Percentiles rank a stretch among this genome's conserved stretches.
Evolutionary conservation across 92 coral and sea anemone genomes (phyloP).

Genomic region (Metridium senile): DNA sequence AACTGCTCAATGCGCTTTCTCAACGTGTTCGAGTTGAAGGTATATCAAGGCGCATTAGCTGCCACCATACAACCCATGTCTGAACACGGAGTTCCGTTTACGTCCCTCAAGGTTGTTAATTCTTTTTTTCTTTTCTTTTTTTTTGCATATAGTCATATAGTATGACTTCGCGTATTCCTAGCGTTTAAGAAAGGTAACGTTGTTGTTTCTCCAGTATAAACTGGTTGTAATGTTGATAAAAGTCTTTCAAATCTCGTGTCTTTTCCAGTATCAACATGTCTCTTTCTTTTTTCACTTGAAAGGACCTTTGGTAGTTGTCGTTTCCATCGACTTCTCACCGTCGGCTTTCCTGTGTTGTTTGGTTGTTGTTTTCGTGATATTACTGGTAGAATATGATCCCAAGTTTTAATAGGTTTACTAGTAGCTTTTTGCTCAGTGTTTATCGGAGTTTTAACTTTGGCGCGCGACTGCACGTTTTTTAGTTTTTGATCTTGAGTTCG

Average conservation of each 20-base stretch:
- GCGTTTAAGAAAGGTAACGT: not conserved
- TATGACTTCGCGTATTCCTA: not conserved
- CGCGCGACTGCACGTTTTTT: constrained; percentile 50
- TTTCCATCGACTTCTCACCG: not conserved
- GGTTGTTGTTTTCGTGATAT: not conserved
- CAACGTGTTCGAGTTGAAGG: too few relatives aligned
- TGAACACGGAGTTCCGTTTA: too few relatives aligned
- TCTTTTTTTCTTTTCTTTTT: too few relatives aligned
- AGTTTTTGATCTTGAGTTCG: constrained; percentile 46
- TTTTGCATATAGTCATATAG: too few relatives aligned
- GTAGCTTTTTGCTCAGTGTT: not conserved
- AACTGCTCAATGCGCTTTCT: too few relatives aligned
- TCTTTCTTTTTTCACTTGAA: not conserved
- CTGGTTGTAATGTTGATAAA: constrained; percentile 42
- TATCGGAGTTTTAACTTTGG: constrained; percentile 26
- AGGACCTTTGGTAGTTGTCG: constrained; percentile 38
- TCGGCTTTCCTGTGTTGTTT: not conserved
- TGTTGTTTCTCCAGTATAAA: constrained; percentile 22
- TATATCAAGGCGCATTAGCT: too few relatives aligned
- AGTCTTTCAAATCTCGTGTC: constrained; percentile 67
- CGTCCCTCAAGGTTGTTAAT: too few relatives aligned
- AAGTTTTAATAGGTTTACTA: not conserved
- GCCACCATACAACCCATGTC: too few relatives aligned
- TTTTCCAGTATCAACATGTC: constrained; percentile 10
- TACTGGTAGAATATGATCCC: not conserved